Percentiles rank a stretch among this genome's conserved stretches.
Conservation (phyloP, 2,888 invertebrate species). For the Pocota personata region DNA sequence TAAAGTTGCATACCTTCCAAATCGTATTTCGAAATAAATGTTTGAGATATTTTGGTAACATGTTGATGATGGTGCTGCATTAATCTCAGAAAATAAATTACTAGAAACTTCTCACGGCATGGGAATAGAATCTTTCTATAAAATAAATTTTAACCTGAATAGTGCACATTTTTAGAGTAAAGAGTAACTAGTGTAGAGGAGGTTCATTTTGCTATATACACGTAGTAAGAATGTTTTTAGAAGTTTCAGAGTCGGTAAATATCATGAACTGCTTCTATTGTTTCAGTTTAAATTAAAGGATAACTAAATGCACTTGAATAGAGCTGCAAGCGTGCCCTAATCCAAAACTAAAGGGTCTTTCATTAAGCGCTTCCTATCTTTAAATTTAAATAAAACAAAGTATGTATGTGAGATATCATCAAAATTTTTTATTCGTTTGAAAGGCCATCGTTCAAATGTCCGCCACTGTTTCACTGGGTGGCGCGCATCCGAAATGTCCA, state of each 20-base stretch:
- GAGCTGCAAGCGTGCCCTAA: neutral
- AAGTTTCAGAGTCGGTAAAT: neutral
- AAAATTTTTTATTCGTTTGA: too few species aligned
- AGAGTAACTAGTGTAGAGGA: neutral
- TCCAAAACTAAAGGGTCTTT: neutral
- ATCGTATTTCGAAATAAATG: neutral
- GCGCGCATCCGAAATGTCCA: too few species aligned
- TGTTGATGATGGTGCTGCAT: neutral
- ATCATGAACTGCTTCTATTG: neutral
- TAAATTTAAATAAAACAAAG: too few species aligned
- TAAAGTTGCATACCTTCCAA: neutral
- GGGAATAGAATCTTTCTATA: too few species aligned
- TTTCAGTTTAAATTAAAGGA: neutral
- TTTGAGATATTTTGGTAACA: neutral
- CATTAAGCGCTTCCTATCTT: too few species aligned
- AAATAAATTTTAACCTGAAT: neutral
- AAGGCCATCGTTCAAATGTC: too few species aligned
- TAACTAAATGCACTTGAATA: neutral
- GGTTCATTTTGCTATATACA: neutral
- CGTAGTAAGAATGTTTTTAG: neutral
- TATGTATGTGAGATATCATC: too few species aligned
- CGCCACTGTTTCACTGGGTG: too few species aligned
- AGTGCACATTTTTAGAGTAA: neutral
- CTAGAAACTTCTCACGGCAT: neutral
- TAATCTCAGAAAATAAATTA: slow-evolving; percentile 13